Evolutionary conservation across 2,797 vertebrate species (phyloP), one percentile per base, ranked within the genome.

Genomic region (Alfaro cultratus): DNA sequence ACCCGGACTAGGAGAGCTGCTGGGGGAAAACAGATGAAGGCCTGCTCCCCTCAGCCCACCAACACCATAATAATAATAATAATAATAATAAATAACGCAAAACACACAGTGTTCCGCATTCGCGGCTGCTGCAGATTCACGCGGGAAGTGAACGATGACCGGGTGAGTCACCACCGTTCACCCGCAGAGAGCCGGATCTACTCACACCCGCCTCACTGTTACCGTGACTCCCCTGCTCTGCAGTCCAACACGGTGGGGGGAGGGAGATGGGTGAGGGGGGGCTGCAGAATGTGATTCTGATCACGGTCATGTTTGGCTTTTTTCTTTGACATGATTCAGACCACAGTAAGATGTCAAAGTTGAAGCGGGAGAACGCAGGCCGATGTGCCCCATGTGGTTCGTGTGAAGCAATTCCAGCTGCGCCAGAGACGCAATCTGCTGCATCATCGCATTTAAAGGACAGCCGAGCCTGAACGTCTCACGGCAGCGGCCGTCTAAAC

Each of bases 81-180:
- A 47, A 49, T 49, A 6, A 18, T 18, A 49, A 51, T 3, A 23
- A 51, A 51, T 18, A 51, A 23, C 49, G 21, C 49, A 53, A 84
- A 79, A 62, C 83, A 89, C 82, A 78, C 89, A 92, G 15, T 89
- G 86, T 80, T 75, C 85, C 84, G 47, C 78, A 78, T 88, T 74
- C 86, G 29, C 8, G n/a, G 26, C 77, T n/a, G 36, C 86, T 76
- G 79, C 55, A 29, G n/a, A 76, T 39, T 4, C 62, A 67, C 36
- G 34, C 62, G 21, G 62, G n/a, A 75, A 60, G 74, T 39, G 77
- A 89, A 88, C 80, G 88, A 90, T 39, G 62, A 73, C 70, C 0
- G 79, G 68, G 84, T 92, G 89, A 93, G 85, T 92, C 92, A 91
- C 90, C 85, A 45, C 67, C 78, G 62, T n/a, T 55, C 60, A 71